Evolutionary conservation across 2,797 vertebrate genomes (phyloP), one percentile per base, ranked within the genome.

Genomic region (Sternotherus odoratus): DNA sequence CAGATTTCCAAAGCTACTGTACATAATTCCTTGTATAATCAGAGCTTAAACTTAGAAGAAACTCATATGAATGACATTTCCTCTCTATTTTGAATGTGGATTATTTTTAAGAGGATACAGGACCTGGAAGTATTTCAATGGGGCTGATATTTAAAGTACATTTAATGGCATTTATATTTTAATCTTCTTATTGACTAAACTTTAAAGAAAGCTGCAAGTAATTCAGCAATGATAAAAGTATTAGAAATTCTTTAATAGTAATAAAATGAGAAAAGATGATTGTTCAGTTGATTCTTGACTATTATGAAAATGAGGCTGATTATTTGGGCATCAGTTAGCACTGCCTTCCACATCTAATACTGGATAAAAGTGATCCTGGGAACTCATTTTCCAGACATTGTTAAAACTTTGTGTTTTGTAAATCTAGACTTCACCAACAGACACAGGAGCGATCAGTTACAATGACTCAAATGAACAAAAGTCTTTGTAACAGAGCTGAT

Each of bases 161-260:
- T 98, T 98, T 98, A 98, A 95, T 97, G 97, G 97, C 97, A 98
- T 98, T 98, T 98, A 97, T 97, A 86, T 97, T 97, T 98, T 98
- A 98, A 98, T 98, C 98, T 98, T 97, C 98, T 98, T 98, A 98
- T 97, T 97, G 97, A 96, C 96, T 97, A 97, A 97, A 96, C 95
- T 97, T 98, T 96, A 97, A 96, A 96, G 88, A 96, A 92, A 97
- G 92, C 90, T 90, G 82, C 93, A 95, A 97, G 92, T 83, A 97
- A 97, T 97, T 97, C 90, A 96, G 93, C 77, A 87, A 91, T 94
- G 95, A 96, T 98, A 96, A 97, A 97, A 96, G 95, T 95, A 97
- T 95, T 87, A 97, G 88, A 91, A 87, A 88, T 84, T 91, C 80
- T 96, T 94, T 91, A 91, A 94, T 95, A 91, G 86, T 91, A 93